Base-by-base conservation (phyloP, 2,113 vertebrate species). In the Clarias batrachus region DNA sequence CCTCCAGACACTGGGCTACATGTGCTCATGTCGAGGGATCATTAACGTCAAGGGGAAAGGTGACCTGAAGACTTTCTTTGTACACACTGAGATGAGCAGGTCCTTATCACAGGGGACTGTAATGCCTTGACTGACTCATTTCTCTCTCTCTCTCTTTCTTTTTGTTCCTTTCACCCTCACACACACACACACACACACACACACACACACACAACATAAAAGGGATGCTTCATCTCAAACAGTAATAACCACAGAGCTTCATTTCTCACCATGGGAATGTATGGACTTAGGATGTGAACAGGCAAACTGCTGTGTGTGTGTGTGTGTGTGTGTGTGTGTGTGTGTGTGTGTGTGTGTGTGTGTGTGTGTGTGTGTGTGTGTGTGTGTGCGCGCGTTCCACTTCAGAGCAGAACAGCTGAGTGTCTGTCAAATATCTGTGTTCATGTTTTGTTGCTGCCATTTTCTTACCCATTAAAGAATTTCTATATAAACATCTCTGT, bases 21-120 rank as follows among this genome's bases (percentile, higher is more conserved):
- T 96, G 81, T 99, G 98, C 90, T 96, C 97, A 0, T 99, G 98
- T 86, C 96, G 98, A 21, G 98, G 98, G 83, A 96, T 99, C 91
- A 99, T 99, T 93, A 99, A 99, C 0, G 98, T 99, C 77, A 99
- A 99, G 93, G 98, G 98, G 79, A 99, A 99, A 92, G 98, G 98
- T 63, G 97, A 99, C 57, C 88, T 99, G 91, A 98, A 97, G 94
- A 99, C 98, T 8, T 99, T 96, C 93, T 99, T 98, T 89, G 97
- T 99, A 82, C 97, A 97, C 94, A 98, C 97, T 0, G 98, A 99
- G 93, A 98, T 98, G 96, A 97, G 96, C 85, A 94, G 97, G 87
- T 98, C 98, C 81, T 96, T 97, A 85, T 99, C 98, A 86, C 98
- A 98, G 92, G 97, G 95, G 87, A 95, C 92, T 2, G 90, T 95